Conservation (phyloP, 2,888 invertebrate genomes). For the Eupeodes latifasciatus region DNA sequence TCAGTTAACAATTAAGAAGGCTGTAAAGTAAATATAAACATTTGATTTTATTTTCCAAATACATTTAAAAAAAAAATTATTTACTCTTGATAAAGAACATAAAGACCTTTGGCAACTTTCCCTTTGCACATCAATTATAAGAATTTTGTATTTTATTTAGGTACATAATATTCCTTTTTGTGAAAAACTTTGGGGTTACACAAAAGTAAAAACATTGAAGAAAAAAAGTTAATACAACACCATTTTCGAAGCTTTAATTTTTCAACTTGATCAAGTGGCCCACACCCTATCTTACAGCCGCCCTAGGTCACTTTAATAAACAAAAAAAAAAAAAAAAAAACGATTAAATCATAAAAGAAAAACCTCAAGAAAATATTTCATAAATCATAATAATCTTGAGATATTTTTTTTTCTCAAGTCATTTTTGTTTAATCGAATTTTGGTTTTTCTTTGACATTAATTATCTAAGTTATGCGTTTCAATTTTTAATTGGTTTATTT, state of each 20-base stretch:
- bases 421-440: constrained; percentile 25
- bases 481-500: constrained; percentile 32
- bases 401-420: neutral
- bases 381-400: constrained; percentile 28
- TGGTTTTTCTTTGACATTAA: constrained; percentile 30
- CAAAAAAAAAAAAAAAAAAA: no score
- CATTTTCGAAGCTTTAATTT: neutral
- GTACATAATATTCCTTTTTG: neutral
- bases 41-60: neutral
- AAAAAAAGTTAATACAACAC: constrained; percentile 4
- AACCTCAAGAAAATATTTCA: constrained; percentile 13
- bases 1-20: no score
- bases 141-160: neutral
- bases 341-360: constrained; percentile 15
- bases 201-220: neutral
- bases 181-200: neutral
- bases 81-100: neutral
- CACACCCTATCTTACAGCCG: neutral
- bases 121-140: neutral
- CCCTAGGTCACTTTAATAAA: neutral
- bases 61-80: neutral
- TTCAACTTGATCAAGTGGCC: constrained; percentile 13
- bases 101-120: neutral
- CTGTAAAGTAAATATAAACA: no score
- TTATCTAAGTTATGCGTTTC: constrained; percentile 36